Conservation (phyloP, 2,797 vertebrate species). For the Serranus cabrilla region DNA sequence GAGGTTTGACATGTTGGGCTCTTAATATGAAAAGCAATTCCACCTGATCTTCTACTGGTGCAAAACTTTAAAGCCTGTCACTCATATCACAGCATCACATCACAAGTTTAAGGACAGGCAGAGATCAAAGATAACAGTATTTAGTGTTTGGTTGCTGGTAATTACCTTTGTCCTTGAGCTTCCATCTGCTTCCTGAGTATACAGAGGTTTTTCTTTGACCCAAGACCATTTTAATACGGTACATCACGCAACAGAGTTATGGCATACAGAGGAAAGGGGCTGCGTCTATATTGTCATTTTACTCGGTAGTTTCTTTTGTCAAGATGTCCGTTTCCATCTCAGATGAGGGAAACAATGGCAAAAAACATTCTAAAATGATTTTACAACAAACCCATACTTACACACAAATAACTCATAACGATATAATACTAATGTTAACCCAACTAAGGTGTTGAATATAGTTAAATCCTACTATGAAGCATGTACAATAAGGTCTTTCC, state of each 20-base stretch:
- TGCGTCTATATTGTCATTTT: background rate
- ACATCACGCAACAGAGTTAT: background rate
- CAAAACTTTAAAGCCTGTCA: background rate
- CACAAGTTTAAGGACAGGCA: no score
- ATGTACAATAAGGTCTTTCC: background rate
- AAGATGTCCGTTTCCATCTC: background rate
- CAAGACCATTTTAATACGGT: background rate
- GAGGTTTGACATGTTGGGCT: background rate
- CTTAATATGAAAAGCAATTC: slow-evolving; percentile 11
- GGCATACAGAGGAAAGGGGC: background rate
- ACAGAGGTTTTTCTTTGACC: background rate
- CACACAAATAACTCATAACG: background rate
- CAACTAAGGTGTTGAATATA: background rate
- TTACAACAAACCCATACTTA: background rate
- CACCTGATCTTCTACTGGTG: background rate
- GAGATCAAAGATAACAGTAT: no score
- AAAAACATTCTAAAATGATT: background rate
- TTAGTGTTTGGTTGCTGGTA: no score
- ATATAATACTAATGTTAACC: background rate
- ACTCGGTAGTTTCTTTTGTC: background rate
- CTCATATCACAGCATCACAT: no score
- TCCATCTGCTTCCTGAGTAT: background rate
- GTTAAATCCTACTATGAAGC: background rate
- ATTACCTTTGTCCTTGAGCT: no score
- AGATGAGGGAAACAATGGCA: background rate